Percentiles rank a stretch among this genome's conserved stretches.
Conservation (phyloP, 2,888 invertebrate genomes). For the Agriopis marginaria region DNA sequence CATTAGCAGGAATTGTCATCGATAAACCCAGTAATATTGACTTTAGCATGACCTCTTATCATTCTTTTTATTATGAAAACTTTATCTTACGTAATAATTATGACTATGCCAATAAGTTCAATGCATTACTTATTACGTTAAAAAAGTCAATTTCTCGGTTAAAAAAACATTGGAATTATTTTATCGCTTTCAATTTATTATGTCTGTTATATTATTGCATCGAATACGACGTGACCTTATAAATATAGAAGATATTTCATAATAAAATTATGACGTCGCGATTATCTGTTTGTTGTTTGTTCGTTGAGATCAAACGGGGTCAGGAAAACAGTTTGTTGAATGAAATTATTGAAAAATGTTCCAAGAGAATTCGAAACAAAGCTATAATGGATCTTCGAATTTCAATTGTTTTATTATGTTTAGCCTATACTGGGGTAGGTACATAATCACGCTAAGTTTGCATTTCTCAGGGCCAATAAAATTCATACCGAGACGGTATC, state of each 20-base stretch:
- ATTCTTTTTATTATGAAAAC: conserved; percentile 40
- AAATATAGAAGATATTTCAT: conserved; percentile 48
- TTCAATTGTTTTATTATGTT: background rate
- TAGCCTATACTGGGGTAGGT: too few species aligned
- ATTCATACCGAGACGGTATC: too few species aligned
- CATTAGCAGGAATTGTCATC: conserved; percentile 16
- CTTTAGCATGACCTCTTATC: conserved; percentile 32
- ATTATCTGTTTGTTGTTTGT: conserved; percentile 59
- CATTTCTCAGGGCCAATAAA: too few species aligned
- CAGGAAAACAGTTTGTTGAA: conserved; percentile 51
- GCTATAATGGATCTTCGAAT: conserved; percentile 12
- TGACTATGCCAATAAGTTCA: conserved; percentile 17
- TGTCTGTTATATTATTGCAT: conserved; percentile 28
- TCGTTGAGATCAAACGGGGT: conserved; percentile 46
- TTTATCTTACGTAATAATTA: conserved; percentile 18
- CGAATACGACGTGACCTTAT: conserved; percentile 27
- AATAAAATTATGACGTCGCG: conserved; percentile 47
- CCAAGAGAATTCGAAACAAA: conserved; percentile 23
- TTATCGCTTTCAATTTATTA: conserved; percentile 39
- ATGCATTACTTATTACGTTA: conserved; percentile 8
- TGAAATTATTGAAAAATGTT: conserved; percentile 42
- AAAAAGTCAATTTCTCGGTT: background rate
- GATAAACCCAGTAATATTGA: conserved; percentile 11
- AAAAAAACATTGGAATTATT: conserved; percentile 48
- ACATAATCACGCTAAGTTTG: too few species aligned